Evolutionary conservation across 2,113 vertebrate genomes (phyloP), one percentile per base, ranked within the genome.

Genomic region (Mesitornis unicolor): DNA sequence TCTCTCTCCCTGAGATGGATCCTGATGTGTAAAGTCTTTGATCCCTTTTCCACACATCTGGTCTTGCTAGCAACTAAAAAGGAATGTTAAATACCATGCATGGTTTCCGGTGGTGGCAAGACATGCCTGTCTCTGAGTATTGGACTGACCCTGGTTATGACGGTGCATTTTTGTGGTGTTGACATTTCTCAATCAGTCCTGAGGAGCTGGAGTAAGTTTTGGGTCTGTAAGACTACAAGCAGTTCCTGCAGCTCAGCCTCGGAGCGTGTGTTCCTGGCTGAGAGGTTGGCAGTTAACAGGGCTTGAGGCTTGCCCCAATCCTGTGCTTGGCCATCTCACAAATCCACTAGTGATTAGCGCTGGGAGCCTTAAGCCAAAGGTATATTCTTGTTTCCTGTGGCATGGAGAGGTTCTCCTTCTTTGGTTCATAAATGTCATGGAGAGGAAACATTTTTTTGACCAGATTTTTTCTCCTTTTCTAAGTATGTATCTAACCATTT

Each of bases 161-260:
- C 76, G 59, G 53, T 87, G 42, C 45, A 24, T 93, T 87, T 94
- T 89, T 95, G 93, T 79, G 84, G 74, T 73, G 40, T n/a, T 91
- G 80, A 75, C 25, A 60, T 94, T 94, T 79, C 81, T 91, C 48
- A 84, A 17, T 68, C 24, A 17, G 48, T 82, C 93, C 60, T 47
- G 85, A 84, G 59, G n/a, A 83, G 35, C 75, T 80, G 73, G 53
- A 83, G 20, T 33, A 65, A 59, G 42, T 83, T 87, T 35, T 2
- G 31, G 50, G 29, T 76, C 86, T 51, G 3, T 75, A 64, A 79
- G 47, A 56, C 65, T 89, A 79, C 50, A 89, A 35, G 65, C 53
- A 35, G 70, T 87, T 91, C 78, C 87, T 90, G 82, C 45, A 91
- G 54, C 43, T 89, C 53, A 7, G 22, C 33, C 31, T 73, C 80